Base-by-base conservation (phyloP, 2,888 invertebrate genomes). In the Orchesellides sinensis region DNA sequence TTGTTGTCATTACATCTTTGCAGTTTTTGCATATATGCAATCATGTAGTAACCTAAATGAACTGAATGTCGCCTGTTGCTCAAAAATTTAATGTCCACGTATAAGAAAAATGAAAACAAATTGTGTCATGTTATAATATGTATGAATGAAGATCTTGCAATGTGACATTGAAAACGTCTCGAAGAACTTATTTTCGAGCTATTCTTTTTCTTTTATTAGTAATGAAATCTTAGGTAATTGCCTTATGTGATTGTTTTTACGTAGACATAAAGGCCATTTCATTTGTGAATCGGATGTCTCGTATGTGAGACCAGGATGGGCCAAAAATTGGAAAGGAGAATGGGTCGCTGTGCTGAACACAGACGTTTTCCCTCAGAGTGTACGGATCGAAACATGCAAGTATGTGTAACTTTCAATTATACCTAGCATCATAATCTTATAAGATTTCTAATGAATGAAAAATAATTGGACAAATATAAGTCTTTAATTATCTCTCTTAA, bases 271-370 rank as follows among this genome's bases (percentile, higher is more conserved):
- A 79, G 89, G 89, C 1, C 88, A 89, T 77, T 89, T 89, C 69
- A 89, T 89, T 47, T 89, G 89, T 73, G 89, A 89, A 81, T 89
- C 89, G 45, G 89, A 88, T 65, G 89, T 89, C n/a, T 86, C 89
- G 5, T 89, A 89, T 73, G 86, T 89, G 25, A 85, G 89, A 75
- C 89, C 89, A 12, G 89, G 89, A 54, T 90, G 89, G 89, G 89
- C 89, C 1, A 89, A 88, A 69, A 89, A 89, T 84, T 87, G 89
- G 88, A 88, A 88, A 54, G 89, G 89, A 5, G 88, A 89, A 74
- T 89, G 89, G 89, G 88, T 89, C 17, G 88, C 89, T 14, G 89
- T 89, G 19, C 84, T 90, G 27, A 89, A 89, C 84, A 89, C 89
- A 3, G 89, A 89, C 23, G 88, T 88, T 29, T 89, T 88, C 75